Conservation (phyloP, 2,888 invertebrate species). For the Lumbricus terrestris region DNA sequence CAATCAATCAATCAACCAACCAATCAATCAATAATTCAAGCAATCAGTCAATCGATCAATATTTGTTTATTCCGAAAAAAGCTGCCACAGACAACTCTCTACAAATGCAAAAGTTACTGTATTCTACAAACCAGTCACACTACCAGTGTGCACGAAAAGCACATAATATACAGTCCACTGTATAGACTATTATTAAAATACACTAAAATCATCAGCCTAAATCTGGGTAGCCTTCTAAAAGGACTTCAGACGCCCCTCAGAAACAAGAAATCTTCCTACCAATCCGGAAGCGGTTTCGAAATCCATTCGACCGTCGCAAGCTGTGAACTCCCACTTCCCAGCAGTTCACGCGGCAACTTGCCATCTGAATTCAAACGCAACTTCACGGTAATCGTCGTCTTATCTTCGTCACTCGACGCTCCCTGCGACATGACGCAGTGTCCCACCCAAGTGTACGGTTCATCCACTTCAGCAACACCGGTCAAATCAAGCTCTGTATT, state of each 20-base stretch:
- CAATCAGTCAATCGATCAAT: too few species aligned
- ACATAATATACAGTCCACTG: too few species aligned
- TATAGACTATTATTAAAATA: too few species aligned
- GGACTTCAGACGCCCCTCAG: not conserved
- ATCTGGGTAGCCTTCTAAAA: not conserved
- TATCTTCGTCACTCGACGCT: not conserved
- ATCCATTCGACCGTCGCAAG: slow-evolving; percentile 48
- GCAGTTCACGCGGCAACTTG: not conserved
- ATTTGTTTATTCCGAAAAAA: too few species aligned
- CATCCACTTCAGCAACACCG: slow-evolving; percentile 32
- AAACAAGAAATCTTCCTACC: slow-evolving; percentile 37
- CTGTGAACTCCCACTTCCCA: slow-evolving; percentile 5
- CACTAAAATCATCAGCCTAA: not conserved
- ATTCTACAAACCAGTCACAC: too few species aligned
- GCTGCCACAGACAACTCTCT: too few species aligned
- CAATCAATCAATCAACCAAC: too few species aligned
- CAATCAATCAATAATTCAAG: too few species aligned
- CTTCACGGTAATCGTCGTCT: not conserved
- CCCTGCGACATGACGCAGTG: slow-evolving; percentile 42
- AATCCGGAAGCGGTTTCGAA: slow-evolving; percentile 42
- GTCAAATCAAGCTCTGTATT: slow-evolving; percentile 25
- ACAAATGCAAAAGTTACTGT: too few species aligned
- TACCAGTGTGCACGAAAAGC: too few species aligned
- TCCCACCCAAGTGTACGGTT: slow-evolving; percentile 48
- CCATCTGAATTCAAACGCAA: slow-evolving; percentile 13